These are phyloP conservation scores for Eristalis arbustorum DNA, from an alignment of 2,888 invertebrate genomes.

Conservation along the genomic window DNA sequence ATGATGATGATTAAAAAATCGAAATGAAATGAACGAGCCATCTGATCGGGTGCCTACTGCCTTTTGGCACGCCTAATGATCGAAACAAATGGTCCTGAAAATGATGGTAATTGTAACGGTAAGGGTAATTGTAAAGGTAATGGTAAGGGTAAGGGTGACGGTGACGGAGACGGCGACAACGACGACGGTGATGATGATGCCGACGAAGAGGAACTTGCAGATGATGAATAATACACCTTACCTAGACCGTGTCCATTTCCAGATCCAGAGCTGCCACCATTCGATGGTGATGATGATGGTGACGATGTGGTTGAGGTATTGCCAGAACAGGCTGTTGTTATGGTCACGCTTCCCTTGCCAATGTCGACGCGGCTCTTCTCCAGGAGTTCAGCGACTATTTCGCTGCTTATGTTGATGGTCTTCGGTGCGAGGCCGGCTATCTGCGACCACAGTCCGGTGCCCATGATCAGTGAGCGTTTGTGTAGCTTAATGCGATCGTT, in stretches of 20 bases:
- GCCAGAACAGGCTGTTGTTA: background rate
- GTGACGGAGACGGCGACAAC: no score
- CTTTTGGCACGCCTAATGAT: slow-evolving; percentile 36
- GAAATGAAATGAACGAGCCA: no score
- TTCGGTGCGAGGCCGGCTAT: background rate
- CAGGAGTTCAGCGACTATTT: slow-evolving; percentile 47
- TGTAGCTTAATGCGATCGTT: slow-evolving; percentile 54
- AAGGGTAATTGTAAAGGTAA: no score
- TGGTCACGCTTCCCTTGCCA: slow-evolving; percentile 16
- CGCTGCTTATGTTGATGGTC: slow-evolving; percentile 44
- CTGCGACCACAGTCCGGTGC: slow-evolving; percentile 8
- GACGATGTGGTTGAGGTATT: slow-evolving; percentile 19
- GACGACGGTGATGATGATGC: slow-evolving; percentile 1
- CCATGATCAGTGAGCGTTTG: slow-evolving; percentile 61
- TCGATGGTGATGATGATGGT: slow-evolving; percentile 9
- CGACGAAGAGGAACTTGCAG: background rate
- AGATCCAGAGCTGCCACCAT: slow-evolving; percentile 3
- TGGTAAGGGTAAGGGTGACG: no score
- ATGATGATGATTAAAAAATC: no score
- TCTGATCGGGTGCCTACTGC: background rate
- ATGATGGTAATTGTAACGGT: background rate
- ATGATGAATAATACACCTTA: slow-evolving; percentile 32
- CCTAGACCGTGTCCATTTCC: slow-evolving; percentile 28
- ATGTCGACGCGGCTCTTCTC: slow-evolving; percentile 39
- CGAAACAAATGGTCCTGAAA: slow-evolving; percentile 3